Evolutionary conservation across 2,797 vertebrate genomes (phyloP).

Genomic region (Pagetopsis macropterus): DNA sequence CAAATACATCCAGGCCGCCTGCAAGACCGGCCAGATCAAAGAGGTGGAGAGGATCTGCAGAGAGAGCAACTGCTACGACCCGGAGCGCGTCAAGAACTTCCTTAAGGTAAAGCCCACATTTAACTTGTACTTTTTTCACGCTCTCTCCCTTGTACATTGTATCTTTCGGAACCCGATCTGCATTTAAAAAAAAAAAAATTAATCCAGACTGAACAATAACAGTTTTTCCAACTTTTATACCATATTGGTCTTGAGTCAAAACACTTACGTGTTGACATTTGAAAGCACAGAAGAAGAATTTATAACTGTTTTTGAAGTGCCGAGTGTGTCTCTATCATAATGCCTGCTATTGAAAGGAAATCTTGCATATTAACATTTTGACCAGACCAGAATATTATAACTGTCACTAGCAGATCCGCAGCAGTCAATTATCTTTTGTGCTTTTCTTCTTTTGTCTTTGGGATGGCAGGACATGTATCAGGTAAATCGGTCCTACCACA

Average conservation of each 20-base stretch:
- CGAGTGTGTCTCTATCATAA: neutral
- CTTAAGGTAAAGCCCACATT: slow-evolving; percentile 87
- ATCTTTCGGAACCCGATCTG: neutral
- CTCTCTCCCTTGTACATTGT: neutral
- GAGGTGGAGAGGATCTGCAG: slow-evolving; percentile 97
- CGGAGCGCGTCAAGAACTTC: slow-evolving; percentile 97
- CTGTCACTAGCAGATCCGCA: slow-evolving; percentile 3
- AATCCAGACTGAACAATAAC: neutral
- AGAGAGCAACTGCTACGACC: slow-evolving; percentile 97
- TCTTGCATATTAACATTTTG: neutral
- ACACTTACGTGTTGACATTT: neutral
- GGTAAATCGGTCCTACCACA: slow-evolving; percentile 86
- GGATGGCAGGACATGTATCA: slow-evolving; percentile 96
- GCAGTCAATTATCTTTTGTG: slow-evolving; percentile 90
- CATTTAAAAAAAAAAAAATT: too few species aligned
- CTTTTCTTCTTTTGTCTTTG: slow-evolving; percentile 91
- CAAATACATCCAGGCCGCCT: slow-evolving; percentile 97
- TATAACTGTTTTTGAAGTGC: neutral
- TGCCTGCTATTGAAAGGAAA: slow-evolving; percentile 11
- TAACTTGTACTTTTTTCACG: neutral
- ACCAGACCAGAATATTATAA: neutral
- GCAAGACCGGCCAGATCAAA: slow-evolving; percentile 97
- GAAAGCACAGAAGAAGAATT: neutral
- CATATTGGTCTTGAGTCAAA: neutral
- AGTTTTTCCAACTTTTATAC: neutral